These are phyloP conservation scores for Augochlora pura DNA, from an alignment of 1,140 invertebrate species.

Conservation along the genomic window DNA sequence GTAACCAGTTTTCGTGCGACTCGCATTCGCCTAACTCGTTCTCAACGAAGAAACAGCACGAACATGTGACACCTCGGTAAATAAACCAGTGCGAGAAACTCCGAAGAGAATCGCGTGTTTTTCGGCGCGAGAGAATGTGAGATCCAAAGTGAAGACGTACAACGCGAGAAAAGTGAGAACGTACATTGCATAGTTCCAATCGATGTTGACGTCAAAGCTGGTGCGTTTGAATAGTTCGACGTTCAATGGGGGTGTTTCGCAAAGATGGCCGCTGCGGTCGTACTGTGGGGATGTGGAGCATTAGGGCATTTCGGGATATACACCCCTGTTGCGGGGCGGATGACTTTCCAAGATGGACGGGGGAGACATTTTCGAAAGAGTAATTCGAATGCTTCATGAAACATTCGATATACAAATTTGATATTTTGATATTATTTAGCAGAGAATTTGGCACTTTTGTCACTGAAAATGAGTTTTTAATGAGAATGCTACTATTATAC, in stretches of 20 bases:
- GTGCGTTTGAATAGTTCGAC: not conserved
- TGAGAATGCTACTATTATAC: too few relatives aligned
- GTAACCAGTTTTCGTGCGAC: conserved; percentile 44
- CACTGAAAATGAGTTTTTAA: too few relatives aligned
- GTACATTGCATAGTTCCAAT: not conserved
- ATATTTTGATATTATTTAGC: too few relatives aligned
- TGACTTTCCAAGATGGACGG: conserved; percentile 25
- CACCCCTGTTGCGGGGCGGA: conserved; percentile 16
- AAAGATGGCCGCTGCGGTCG: conserved; percentile 50
- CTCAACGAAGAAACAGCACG: not conserved
- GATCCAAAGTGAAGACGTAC: too few relatives aligned
- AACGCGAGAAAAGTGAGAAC: too few relatives aligned
- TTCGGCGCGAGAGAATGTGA: too few relatives aligned
- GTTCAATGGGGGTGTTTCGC: conserved; percentile 25
- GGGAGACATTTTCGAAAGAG: not conserved
- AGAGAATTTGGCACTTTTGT: too few relatives aligned
- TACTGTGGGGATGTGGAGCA: conserved; percentile 45
- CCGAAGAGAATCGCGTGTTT: too few relatives aligned
- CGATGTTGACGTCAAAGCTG: not conserved
- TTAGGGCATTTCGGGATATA: conserved; percentile 18
- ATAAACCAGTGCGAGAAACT: not conserved
- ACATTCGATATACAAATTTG: too few relatives aligned
- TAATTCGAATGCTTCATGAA: not conserved
- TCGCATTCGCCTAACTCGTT: conserved; percentile 33
- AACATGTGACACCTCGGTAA: not conserved